phyloP scores from a whole-genome alignment of 2,888 invertebrate species.

The Achlya flavicornis region DNA sequence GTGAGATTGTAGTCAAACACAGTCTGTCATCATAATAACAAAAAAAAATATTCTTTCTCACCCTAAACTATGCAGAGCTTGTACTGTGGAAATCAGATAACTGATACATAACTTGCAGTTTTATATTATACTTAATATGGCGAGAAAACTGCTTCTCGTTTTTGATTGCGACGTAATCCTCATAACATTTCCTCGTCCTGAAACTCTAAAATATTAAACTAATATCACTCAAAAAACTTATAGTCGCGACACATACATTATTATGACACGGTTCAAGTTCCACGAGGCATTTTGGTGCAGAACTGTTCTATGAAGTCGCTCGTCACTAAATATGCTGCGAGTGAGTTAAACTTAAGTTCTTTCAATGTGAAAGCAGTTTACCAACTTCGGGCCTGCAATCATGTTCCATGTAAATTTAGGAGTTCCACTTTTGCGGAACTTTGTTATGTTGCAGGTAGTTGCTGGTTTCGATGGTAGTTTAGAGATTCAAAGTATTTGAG shows the following conservation, averaged over 20 bases:
- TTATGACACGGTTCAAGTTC: constrained; percentile 1
- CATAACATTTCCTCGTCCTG: neutral
- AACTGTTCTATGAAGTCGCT: constrained; percentile 31
- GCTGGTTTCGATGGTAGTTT: constrained; percentile 26
- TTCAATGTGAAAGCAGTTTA: constrained; percentile 52
- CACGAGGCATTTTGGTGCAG: neutral
- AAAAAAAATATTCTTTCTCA: too few species aligned
- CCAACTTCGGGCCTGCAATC: constrained; percentile 49
- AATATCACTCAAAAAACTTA: neutral
- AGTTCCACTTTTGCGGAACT: constrained; percentile 48
- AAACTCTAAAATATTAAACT: neutral
- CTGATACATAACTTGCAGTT: too few species aligned
- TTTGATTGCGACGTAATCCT: too few species aligned
- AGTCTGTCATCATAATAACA: too few species aligned
- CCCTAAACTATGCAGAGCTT: too few species aligned
- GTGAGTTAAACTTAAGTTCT: constrained; percentile 53
- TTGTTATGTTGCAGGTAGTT: constrained; percentile 39
- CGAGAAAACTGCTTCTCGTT: too few species aligned
- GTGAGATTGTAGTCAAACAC: neutral
- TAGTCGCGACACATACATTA: neutral
- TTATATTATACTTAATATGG: too few species aligned
- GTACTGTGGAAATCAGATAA: too few species aligned
- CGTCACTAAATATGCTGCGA: constrained; percentile 40
- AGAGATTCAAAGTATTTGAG: constrained; percentile 24
- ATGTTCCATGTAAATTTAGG: constrained; percentile 55